Evolutionary conservation across 1,140 invertebrate genomes (phyloP).

Genomic region (Zaprionus kolodkinae): DNA sequence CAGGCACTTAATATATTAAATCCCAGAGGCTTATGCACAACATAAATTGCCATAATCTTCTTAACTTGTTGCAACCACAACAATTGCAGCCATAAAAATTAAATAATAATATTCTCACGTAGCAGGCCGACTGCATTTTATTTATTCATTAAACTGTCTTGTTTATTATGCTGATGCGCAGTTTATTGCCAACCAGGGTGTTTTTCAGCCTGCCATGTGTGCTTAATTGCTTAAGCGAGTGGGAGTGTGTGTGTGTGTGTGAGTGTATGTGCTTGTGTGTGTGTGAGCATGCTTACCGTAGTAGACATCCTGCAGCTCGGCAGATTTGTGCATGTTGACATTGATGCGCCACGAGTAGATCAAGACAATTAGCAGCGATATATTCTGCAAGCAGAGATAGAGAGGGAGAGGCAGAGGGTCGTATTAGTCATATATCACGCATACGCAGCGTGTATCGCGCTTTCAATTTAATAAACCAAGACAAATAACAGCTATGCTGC

Average conservation of each 20-base stretch:
- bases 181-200: constrained; percentile 19
- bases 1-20: neutral
- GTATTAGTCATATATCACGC: constrained; percentile 31
- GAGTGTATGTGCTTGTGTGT: neutral
- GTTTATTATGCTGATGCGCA: constrained; percentile 52
- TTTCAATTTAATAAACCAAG: no score
- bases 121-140: constrained; percentile 38
- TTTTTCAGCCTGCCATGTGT: constrained; percentile 33
- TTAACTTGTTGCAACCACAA: neutral
- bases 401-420: neutral
- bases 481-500: no score
- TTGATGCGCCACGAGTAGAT: constrained; percentile 89
- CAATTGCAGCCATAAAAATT: neutral
- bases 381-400: constrained; percentile 86
- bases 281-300: constrained; percentile 86
- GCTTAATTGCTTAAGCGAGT: constrained; percentile 48
- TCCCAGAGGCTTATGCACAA: neutral
- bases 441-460: constrained; percentile 48
- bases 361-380: constrained; percentile 88
- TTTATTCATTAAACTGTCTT: constrained; percentile 67
- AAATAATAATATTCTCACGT: neutral
- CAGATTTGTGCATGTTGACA: constrained; percentile 88
- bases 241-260: no score
- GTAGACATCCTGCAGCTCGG: constrained; percentile 89
- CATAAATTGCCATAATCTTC: neutral